These are phyloP conservation scores for Lichenostomus cassidix DNA, from an alignment of 2,113 vertebrate species.

Conservation along the genomic window DNA sequence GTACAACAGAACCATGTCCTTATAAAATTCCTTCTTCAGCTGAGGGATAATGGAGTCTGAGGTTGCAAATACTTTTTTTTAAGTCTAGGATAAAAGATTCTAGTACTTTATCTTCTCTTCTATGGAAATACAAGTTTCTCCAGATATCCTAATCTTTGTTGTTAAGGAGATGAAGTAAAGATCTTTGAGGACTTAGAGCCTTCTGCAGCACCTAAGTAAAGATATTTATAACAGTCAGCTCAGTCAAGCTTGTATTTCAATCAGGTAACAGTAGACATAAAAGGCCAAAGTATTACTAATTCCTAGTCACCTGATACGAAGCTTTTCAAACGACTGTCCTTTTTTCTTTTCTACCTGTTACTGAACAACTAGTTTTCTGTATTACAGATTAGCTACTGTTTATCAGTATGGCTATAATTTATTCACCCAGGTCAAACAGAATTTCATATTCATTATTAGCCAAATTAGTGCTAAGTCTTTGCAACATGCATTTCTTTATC, in stretches of 20 bases:
- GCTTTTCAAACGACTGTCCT: neutral
- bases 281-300: neutral
- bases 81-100: neutral
- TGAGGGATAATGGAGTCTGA: neutral
- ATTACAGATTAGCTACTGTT: neutral
- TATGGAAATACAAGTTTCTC: neutral
- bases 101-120: neutral
- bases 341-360: neutral
- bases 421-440: neutral
- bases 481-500: neutral
- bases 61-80: neutral
- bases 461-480: neutral
- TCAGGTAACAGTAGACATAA: neutral
- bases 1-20: neutral
- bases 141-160: neutral
- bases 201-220: neutral
- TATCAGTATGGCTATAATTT: neutral
- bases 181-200: neutral
- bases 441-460: neutral
- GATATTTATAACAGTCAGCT: neutral
- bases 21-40: neutral
- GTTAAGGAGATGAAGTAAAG: neutral
- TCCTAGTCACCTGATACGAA: neutral
- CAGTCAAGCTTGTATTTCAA: neutral
- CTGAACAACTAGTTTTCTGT: neutral